phyloP scores from a whole-genome alignment of 2,113 vertebrate genomes.

The Dromiciops gliroides region DNA sequence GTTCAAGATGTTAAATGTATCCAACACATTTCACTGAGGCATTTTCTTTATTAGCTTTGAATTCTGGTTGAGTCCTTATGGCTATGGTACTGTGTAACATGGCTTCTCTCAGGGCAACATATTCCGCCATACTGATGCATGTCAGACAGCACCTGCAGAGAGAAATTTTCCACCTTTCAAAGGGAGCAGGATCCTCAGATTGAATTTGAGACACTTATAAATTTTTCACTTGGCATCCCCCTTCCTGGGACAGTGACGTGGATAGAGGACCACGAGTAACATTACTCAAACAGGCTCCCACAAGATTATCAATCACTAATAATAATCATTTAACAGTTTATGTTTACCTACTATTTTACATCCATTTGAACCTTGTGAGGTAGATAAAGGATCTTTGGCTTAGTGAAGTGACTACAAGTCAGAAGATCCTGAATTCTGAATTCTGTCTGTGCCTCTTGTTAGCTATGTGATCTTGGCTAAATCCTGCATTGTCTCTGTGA shows the following conservation, averaged over 20 bases:
- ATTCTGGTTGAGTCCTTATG: not conserved
- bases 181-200: not conserved
- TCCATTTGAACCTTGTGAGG: not conserved
- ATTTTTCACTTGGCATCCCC: not conserved
- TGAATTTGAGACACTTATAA: not conserved
- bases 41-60: not conserved
- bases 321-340: not conserved
- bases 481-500: not conserved
- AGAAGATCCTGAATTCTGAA: not conserved
- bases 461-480: not conserved
- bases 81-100: not conserved
- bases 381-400: not conserved
- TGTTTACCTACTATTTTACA: not conserved
- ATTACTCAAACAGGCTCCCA: not conserved
- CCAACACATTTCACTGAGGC: not conserved
- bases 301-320: not conserved
- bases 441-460: not conserved
- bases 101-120: not conserved
- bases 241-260: not conserved
- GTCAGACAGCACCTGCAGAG: not conserved
- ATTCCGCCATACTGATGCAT: not conserved
- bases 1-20: not conserved
- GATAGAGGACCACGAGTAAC: not conserved
- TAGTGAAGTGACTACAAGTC: not conserved
- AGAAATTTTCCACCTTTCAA: not conserved